Evolutionary conservation across 2,797 vertebrate genomes (phyloP).

Genomic region (Phalloptychus januarius): DNA sequence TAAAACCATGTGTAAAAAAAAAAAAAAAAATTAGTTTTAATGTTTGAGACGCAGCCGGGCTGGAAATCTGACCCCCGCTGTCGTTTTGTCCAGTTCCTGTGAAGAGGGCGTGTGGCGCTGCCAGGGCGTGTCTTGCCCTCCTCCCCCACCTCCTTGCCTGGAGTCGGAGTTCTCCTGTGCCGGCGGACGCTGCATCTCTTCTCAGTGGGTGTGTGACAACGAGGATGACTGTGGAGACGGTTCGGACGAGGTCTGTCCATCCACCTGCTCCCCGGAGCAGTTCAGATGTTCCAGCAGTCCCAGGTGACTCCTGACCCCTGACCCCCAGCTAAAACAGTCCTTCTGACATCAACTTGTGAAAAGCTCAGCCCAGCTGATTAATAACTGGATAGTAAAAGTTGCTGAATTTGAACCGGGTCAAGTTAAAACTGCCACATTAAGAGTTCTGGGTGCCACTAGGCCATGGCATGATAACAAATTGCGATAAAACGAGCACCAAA

Average conservation of each 20-base stretch:
- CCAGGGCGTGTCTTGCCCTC: conserved; percentile 68
- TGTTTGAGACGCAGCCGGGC: neutral
- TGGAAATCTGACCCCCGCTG: neutral
- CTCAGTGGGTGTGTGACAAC: conserved; percentile 89
- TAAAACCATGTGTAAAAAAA: neutral
- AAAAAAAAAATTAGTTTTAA: neutral
- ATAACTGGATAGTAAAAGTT: no score
- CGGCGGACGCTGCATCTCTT: conserved; percentile 84
- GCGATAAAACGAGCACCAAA: no score
- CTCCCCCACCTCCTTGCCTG: conserved; percentile 65
- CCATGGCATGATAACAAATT: no score
- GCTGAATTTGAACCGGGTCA: no score
- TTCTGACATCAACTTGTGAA: no score
- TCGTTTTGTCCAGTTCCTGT: conserved; percentile 81
- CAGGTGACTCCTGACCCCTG: conserved; percentile 34
- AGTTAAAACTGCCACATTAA: no score
- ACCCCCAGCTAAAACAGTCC: no score
- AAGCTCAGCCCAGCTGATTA: no score
- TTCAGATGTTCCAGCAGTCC: conserved; percentile 77
- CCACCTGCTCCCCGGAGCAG: conserved; percentile 79
- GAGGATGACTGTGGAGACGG: conserved; percentile 92
- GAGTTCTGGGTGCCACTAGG: no score
- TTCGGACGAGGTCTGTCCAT: conserved; percentile 86
- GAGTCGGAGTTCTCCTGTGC: conserved; percentile 84
- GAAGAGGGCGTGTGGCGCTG: conserved; percentile 83